Evolutionary conservation across 2,797 vertebrate species (phyloP), one percentile per base, ranked within the genome.

Genomic region (Melanotaenia parkinsoni): DNA sequence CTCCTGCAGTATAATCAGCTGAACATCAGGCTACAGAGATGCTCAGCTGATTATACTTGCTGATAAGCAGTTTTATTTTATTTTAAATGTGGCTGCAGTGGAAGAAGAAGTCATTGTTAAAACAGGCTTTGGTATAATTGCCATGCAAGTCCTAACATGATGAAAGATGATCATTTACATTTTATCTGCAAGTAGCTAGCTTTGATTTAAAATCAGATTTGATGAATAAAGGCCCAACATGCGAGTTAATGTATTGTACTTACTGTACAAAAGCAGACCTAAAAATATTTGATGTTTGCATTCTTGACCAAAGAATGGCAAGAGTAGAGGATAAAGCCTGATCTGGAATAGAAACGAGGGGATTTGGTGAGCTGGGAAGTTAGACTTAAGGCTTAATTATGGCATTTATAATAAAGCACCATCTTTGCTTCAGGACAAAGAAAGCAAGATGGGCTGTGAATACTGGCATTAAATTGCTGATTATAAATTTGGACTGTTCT

Each of bases 401-500:
- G 58, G 79, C 75, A 72, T 88, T 84, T 82, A 87, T 89, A 92
- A 90, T 86, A 74, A 85, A 89, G 79, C 53, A 84, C 76, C 75
- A 64, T 87, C 76, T 82, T 84, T 70, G 74, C 86, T 90, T 92
- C 89, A 82, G 70, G 84, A 87, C 84, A 75, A 84, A 88, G 82
- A 77, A 82, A 86, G 75, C 74, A 83, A 76, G 80, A 72, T 72
- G 79, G 63, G 61, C 70, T 62, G 82, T 86, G 88, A 91, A 89
- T 81, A 66, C 72, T 61, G 70, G 81, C 73, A 70, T 83, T 87
- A 92, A 91, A 93, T 87, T 72, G 73, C 77, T 85, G 90, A 91
- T 89, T 87, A 86, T 72, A 88, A 86, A 91, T 80, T 86, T 91
- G 90, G 89, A 91, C 26, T 47, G 86, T 84, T 85, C 69, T 67